Evolutionary conservation across 1,140 invertebrate genomes (phyloP), one percentile per base, ranked within the genome.

Genomic region (Apocrypta bakeri): DNA sequence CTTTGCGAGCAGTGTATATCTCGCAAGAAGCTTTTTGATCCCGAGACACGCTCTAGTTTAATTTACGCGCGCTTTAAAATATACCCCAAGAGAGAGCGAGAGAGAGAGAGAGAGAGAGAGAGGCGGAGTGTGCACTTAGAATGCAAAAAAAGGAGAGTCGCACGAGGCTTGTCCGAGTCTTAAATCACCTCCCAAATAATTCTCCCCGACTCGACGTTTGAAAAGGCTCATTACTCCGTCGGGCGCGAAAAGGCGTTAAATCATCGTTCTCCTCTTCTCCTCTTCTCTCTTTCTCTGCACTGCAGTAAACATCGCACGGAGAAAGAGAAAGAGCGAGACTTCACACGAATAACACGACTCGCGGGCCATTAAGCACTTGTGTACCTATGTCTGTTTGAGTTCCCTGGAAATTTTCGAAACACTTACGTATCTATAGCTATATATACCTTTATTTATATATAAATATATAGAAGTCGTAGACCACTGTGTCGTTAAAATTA

Each of bases 211-310:
- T 48, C 79, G 83, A 84, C 83, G 76, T 33, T 84, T 84, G 83
- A 84, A 84, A 84, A 84, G 83, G 79, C 83, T 84, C 83, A 84
- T 84, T 84, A 84, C 83, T 84, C 79, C 72, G 83, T 84, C 83
- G 78, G 79, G 83, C 83, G 83, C 78, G 83, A 84, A 84, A 84
- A 84, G 83, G 83, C 79, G 79, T 77, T 84, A 84, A 84, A 84
- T 84, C 78, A 84, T 83, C 78, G 64, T 75, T 42, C 75, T 75
- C 79, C 74, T 79, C 75, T 61, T 37, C 69, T n/a, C 48, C 64
- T 82, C 21, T 74, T 40, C 56, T 29, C 79, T 82, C 27, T 31
- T 68, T 71, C 66, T 31, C 48, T 80, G 9, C 21, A 6, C 74
- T 27, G 56, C 71, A n/a, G 29, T 48, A 69, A 69, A 61, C 21